Conservation (phyloP, 2,797 vertebrate species). For the Scolopax rusticola region DNA sequence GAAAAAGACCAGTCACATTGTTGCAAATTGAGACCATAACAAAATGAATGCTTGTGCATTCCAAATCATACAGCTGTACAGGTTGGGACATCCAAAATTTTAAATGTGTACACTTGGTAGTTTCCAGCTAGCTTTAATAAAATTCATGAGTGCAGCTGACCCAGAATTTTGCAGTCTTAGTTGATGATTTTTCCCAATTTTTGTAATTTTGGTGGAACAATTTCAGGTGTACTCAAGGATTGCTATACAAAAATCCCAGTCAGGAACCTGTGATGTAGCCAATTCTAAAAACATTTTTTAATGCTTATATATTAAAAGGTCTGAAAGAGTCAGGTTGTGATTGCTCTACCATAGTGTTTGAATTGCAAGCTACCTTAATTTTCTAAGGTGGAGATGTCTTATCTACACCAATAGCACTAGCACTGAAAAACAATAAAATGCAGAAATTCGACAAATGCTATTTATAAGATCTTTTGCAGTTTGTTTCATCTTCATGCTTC, state of each 20-base stretch:
- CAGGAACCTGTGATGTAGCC: background rate
- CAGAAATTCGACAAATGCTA: background rate
- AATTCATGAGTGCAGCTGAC: background rate
- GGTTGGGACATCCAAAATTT: background rate
- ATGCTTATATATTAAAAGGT: background rate
- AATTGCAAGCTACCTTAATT: background rate
- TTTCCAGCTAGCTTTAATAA: background rate
- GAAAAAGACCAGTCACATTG: background rate
- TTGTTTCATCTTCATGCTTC: background rate
- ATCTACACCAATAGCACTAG: rapidly evolving
- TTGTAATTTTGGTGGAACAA: background rate
- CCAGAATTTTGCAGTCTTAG: background rate
- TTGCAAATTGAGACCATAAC: background rate
- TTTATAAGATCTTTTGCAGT: background rate
- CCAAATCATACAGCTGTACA: background rate
- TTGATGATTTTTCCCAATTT: background rate
- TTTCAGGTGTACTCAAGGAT: background rate
- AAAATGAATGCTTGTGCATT: background rate
- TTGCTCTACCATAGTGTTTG: background rate
- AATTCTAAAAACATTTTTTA: background rate
- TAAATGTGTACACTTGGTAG: background rate
- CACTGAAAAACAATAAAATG: background rate
- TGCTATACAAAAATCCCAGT: background rate
- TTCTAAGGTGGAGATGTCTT: background rate
- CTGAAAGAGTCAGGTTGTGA: background rate